Conservation (phyloP, 35 echinoderm and acorn worm genomes). For the Ophiothrix spiculata region DNA sequence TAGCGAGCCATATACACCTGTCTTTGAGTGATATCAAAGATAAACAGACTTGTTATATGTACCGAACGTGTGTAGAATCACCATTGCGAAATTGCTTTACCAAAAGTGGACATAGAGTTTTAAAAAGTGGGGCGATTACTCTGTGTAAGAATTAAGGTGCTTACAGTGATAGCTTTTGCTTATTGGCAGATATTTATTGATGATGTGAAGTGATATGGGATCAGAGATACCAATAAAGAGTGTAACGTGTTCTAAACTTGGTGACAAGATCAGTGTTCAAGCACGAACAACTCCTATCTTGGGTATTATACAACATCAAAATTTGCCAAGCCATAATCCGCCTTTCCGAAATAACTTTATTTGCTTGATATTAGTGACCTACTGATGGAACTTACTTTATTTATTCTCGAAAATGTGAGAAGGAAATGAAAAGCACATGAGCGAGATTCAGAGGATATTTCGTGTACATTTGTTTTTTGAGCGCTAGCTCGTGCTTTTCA, state of each 20-base stretch:
- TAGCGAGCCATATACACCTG: not conserved
- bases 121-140: not conserved
- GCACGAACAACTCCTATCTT: not conserved
- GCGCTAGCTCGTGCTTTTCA: too few relatives aligned
- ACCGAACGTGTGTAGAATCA: conserved; percentile 7
- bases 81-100: not conserved
- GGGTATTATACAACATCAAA: not conserved
- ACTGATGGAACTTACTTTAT: not conserved
- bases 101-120: not conserved
- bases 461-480: too few relatives aligned
- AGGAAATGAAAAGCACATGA: too few relatives aligned
- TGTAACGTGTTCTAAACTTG: not conserved
- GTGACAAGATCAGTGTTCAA: not conserved
- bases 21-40: not conserved
- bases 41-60: not conserved
- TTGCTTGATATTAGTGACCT: not conserved
- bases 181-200: not conserved
- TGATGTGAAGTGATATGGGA: not conserved
- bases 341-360: not conserved
- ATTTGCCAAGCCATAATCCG: not conserved
- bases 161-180: too few relatives aligned
- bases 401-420: too few relatives aligned
- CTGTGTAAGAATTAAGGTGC: not conserved
- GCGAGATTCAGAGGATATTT: too few relatives aligned
- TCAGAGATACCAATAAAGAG: not conserved